Percentiles rank a stretch among this genome's conserved stretches.
These are phyloP conservation scores for Pyxicephalus adspersus DNA, from an alignment of 2,113 vertebrate species.

Conservation along the genomic window DNA sequence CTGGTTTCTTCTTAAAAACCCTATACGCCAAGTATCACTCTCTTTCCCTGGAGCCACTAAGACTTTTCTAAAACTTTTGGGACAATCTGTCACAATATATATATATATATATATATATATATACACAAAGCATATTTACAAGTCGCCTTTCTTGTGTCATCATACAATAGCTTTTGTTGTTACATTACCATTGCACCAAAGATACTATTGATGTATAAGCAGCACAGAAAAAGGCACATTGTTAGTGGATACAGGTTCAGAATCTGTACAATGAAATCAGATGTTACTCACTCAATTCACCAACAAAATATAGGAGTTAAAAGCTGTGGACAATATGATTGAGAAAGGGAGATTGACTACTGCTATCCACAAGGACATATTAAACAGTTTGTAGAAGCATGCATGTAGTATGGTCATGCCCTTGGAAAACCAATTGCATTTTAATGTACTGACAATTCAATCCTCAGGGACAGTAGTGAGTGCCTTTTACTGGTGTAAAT, in stretches of 20 bases:
- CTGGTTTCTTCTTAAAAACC: too few relatives aligned
- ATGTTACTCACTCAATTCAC: slow-evolving; percentile 23
- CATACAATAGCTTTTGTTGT: too few relatives aligned
- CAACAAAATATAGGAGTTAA: slow-evolving; percentile 30
- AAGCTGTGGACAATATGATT: slow-evolving; percentile 12
- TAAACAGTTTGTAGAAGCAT: slow-evolving; percentile 35
- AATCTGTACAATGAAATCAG: slow-evolving; percentile 1
- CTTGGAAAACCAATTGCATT: slow-evolving; percentile 52
- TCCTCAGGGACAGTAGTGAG: slow-evolving; percentile 43
- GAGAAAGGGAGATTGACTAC: slow-evolving; percentile 17
- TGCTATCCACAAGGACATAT: slow-evolving; percentile 33
- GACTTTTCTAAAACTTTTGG: too few relatives aligned
- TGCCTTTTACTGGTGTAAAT: slow-evolving; percentile 55
- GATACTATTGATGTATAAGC: too few relatives aligned
- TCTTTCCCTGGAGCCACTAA: too few relatives aligned
- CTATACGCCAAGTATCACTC: too few relatives aligned
- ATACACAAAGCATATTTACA: too few relatives aligned
- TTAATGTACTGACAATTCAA: slow-evolving; percentile 39
- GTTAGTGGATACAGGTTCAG: neutral
- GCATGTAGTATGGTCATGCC: slow-evolving; percentile 46
- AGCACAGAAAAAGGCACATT: too few relatives aligned
- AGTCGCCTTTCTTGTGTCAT: too few relatives aligned
- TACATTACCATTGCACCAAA: too few relatives aligned
- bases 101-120: too few relatives aligned
- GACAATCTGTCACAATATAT: too few relatives aligned